Evolutionary conservation across 2,113 vertebrate genomes (phyloP).

Genomic region (Sinocyclocheilus rhinocerous): DNA sequence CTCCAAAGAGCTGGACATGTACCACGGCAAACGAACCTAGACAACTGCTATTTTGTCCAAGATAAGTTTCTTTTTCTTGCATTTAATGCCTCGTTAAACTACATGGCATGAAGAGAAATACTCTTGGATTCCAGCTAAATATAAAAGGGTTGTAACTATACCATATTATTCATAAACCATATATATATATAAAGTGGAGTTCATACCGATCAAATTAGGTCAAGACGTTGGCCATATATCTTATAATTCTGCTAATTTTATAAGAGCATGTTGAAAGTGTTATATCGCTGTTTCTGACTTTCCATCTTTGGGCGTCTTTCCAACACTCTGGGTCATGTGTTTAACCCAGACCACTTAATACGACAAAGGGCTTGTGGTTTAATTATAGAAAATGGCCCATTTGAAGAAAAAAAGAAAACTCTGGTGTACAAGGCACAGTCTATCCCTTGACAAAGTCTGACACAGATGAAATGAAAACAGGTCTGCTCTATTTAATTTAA

Average conservation of each 20-base stretch:
- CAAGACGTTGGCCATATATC: constrained; percentile 25
- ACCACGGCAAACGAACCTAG: constrained; percentile 63
- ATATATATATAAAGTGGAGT: background rate
- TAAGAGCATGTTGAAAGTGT: constrained; percentile 21
- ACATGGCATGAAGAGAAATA: constrained; percentile 48
- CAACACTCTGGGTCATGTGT: constrained; percentile 32
- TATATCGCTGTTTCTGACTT: constrained; percentile 32
- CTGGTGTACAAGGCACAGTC: constrained; percentile 34
- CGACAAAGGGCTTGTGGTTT: constrained; percentile 50
- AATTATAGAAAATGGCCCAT: constrained; percentile 56
- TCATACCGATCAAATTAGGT: background rate
- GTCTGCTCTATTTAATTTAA: constrained; percentile 31
- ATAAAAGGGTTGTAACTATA: constrained; percentile 11
- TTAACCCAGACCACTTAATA: constrained; percentile 37
- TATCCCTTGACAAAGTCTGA: constrained; percentile 49
- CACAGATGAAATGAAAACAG: constrained; percentile 49
- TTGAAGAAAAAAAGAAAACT: constrained; percentile 54
- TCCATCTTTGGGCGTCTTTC: constrained; percentile 8
- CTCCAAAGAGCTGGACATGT: constrained; percentile 60
- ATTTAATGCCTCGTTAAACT: constrained; percentile 59
- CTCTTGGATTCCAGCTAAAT: constrained; percentile 27
- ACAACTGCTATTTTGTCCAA: constrained; percentile 39
- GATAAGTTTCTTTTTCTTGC: constrained; percentile 50
- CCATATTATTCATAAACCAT: constrained; percentile 9
- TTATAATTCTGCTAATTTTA: background rate